These are phyloP conservation scores for Benthosema pterotum DNA, from an alignment of 2,797 vertebrate genomes.

Conservation along the genomic window DNA sequence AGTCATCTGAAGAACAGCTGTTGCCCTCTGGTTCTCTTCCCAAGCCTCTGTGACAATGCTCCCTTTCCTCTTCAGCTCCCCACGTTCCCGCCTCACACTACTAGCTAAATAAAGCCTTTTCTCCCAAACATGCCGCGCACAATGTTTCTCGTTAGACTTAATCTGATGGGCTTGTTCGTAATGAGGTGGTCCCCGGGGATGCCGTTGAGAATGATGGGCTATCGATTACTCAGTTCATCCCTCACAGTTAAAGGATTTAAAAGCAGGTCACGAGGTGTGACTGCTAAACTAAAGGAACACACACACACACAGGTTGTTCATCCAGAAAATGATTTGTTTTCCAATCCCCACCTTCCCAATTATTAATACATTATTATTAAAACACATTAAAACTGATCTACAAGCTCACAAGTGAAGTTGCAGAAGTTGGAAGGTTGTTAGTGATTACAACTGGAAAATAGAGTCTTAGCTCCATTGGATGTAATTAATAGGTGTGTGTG, in stretches of 20 bases:
- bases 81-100: constrained; percentile 32
- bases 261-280: constrained; percentile 6
- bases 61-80: constrained; percentile 15
- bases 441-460: constrained; percentile 8
- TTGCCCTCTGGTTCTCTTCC: constrained; percentile 35
- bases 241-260: constrained; percentile 43
- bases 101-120: constrained; percentile 33
- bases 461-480: neutral
- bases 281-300: constrained; percentile 19
- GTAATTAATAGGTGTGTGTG: neutral
- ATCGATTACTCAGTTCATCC: constrained; percentile 48
- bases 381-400: no score
- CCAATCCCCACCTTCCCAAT: no score
- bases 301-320: constrained; percentile 23
- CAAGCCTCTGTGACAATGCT: constrained; percentile 27
- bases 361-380: no score
- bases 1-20: constrained; percentile 74
- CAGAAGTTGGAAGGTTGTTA: no score
- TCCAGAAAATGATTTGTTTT: neutral
- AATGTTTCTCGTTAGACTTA: constrained; percentile 11
- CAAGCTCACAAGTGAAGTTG: no score
- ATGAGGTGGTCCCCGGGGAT: constrained; percentile 24
- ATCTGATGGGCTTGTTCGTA: constrained; percentile 21
- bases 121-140: constrained; percentile 4
- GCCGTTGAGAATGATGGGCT: constrained; percentile 26